Percentiles rank a stretch among this genome's conserved stretches.
Conservation (phyloP, 2,888 invertebrate species). For the Oxyteleia sp. region DNA sequence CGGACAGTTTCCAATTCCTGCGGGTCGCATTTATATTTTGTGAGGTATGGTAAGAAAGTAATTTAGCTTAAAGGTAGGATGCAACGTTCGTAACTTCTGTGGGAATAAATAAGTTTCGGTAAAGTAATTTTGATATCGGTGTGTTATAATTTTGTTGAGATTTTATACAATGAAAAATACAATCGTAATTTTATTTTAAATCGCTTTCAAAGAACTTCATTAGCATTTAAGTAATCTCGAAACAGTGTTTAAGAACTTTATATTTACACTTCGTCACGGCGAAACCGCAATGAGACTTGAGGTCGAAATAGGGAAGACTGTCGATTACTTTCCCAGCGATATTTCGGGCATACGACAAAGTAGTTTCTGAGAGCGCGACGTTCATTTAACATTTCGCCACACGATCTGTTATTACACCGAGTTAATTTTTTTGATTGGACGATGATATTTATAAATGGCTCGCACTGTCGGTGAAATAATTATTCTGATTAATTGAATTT, state of each 20-base stretch:
- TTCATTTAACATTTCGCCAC: slow-evolving; percentile 1
- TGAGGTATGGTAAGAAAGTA: not conserved
- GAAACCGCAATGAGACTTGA: slow-evolving; percentile 34
- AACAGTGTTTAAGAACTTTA: slow-evolving; percentile 4
- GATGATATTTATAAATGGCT: not conserved
- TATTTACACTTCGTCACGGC: slow-evolving; percentile 22
- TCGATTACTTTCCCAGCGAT: slow-evolving; percentile 16
- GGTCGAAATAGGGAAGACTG: slow-evolving; percentile 10
- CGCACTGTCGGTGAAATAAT: not conserved
- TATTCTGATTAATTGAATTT: not conserved
- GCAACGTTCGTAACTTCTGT: not conserved
- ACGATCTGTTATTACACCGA: not conserved
- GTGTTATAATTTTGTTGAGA: not conserved
- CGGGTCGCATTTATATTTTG: slow-evolving; percentile 7
- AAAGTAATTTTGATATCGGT: not conserved
- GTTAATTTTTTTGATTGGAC: not conserved
- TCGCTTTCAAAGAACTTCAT: too few species aligned
- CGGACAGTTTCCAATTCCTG: slow-evolving; percentile 8
- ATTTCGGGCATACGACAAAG: slow-evolving; percentile 26
- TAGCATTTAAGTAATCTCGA: too few species aligned
- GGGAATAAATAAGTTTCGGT: not conserved
- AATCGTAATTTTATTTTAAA: too few species aligned
- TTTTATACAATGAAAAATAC: not conserved
- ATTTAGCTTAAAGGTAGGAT: slow-evolving; percentile 3
- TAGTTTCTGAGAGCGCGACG: slow-evolving; percentile 7